Evolutionary conservation across 2,888 invertebrate species (phyloP), one percentile per base, ranked within the genome.

Genomic region (Torymus auratus): DNA sequence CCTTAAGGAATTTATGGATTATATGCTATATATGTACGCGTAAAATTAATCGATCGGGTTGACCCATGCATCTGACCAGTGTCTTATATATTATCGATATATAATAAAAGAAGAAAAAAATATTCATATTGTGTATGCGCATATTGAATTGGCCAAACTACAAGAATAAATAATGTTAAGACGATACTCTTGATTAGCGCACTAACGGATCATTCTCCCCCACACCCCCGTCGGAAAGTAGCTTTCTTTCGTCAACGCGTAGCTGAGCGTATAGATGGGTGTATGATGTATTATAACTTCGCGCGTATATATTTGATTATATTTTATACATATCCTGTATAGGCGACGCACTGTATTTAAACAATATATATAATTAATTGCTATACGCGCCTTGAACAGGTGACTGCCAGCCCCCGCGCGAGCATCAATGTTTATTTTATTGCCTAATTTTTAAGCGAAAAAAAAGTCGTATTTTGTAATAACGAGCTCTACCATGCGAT

Each of bases 261-360:
- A 14, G 55, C 61, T 76, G 20, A 65, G 20, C 70, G 53, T 60
- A 28, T 28, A 60, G 50, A 72, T 67, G 68, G 52, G 56, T 72
- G 55, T 67, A 75, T 58, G 73, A 81, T 77, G 81, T 81, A 81
- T 74, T 77, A 73, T 81, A 80, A 71, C 61, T 72, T 71, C 71
- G 71, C 60, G 72, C 80, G 72, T 56, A 65, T 70, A 7, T 20
- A 14, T 55, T 14, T 55, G n/a, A 14, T 15, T 62, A 53, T 56
- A 41, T 15, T 60, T 58, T 80, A 70, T 74, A 74, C 67, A 68
- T 73, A 67, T 11, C 28, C 23, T 81, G 73, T 77, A 73, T 77
- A 81, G 68, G 28, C 70, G 23, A 80, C 14, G 41, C 41, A n/a
- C 61, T 80, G 75, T 76, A 76, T 80, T 75, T 72, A 72, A 81